Percentiles rank a stretch among this genome's conserved stretches.
Evolutionary conservation across 1,140 invertebrate genomes (phyloP).

Genomic region (Trichogramma pretiosum): DNA sequence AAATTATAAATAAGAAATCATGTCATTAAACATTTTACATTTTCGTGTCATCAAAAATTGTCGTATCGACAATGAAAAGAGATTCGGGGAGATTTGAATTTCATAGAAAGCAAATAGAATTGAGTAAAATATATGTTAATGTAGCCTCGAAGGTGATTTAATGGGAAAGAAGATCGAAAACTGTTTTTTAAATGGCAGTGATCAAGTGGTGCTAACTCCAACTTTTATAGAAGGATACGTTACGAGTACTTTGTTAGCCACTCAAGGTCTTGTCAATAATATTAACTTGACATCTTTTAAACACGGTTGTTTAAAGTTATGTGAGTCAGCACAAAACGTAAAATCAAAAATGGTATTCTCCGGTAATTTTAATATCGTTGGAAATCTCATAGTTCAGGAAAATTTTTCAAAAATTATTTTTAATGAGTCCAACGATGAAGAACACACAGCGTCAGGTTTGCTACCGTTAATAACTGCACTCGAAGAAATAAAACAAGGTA

Average conservation of each 20-base stretch:
- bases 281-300: slow-evolving; percentile 22
- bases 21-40: too few species aligned
- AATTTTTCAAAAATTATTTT: too few species aligned
- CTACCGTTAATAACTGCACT: too few species aligned
- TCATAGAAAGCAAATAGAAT: too few species aligned
- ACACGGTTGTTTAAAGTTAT: slow-evolving; percentile 22
- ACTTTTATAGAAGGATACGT: slow-evolving; percentile 24
- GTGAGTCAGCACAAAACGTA: slow-evolving; percentile 20
- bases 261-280: slow-evolving; percentile 25
- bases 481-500: too few species aligned
- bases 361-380: slow-evolving; percentile 22
- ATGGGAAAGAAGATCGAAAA: slow-evolving; percentile 18
- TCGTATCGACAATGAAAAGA: too few species aligned
- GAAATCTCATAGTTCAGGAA: slow-evolving; percentile 24
- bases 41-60: too few species aligned
- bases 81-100: too few species aligned
- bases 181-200: slow-evolving; percentile 19
- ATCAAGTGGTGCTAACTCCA: slow-evolving; percentile 23
- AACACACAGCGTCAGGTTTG: too few species aligned
- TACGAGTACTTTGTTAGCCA: slow-evolving; percentile 15
- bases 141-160: slow-evolving; percentile 24
- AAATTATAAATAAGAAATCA: too few species aligned
- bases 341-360: slow-evolving; percentile 20
- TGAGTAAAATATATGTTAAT: too few species aligned
- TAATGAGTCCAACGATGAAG: too few species aligned